A percentile compares a stretch with the other conserved stretches of the same genome.
phyloP scores from a whole-genome alignment of 2,888 invertebrate genomes.

The Leistus spinibarbis region DNA sequence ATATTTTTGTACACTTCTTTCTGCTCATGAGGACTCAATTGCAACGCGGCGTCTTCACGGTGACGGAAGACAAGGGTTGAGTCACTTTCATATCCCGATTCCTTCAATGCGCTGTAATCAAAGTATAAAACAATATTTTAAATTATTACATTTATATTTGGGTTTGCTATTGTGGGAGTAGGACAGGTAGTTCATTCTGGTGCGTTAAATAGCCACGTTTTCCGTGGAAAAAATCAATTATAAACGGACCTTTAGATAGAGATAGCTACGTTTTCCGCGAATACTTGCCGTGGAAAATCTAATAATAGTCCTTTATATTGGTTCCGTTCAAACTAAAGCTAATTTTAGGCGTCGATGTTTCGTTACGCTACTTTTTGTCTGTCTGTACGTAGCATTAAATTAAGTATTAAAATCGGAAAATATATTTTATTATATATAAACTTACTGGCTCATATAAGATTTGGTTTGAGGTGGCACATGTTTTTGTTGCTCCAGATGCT shows the following conservation, averaged over 20 bases:
- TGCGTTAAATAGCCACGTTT: too few relatives aligned
- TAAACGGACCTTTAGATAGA: background rate
- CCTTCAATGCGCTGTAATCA: constrained; percentile 75
- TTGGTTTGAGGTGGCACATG: constrained; percentile 65
- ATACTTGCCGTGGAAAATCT: too few relatives aligned
- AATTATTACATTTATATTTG: too few relatives aligned
- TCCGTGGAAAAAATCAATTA: background rate
- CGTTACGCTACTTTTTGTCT: too few relatives aligned
- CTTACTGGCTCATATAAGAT: constrained; percentile 84
- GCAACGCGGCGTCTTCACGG: constrained; percentile 69
- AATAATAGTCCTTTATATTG: too few relatives aligned
- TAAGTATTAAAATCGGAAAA: too few relatives aligned
- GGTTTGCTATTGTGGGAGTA: too few relatives aligned
- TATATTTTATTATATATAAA: constrained; percentile 41
- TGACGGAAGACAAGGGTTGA: constrained; percentile 85
- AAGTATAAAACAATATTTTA: constrained; percentile 39
- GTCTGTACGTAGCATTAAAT: too few relatives aligned
- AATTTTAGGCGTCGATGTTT: too few relatives aligned
- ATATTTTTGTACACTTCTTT: constrained; percentile 84
- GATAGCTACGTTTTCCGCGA: too few relatives aligned
- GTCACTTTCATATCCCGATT: constrained; percentile 91
- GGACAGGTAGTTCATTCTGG: too few relatives aligned
- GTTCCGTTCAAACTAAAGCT: too few relatives aligned
- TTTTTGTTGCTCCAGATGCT: constrained; percentile 77
- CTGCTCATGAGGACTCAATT: constrained; percentile 82